A percentile compares a stretch with the other conserved stretches of the same genome.
These are phyloP conservation scores for Drosophila pruinosa DNA, from an alignment of 1,140 invertebrate genomes.

Conservation along the genomic window DNA sequence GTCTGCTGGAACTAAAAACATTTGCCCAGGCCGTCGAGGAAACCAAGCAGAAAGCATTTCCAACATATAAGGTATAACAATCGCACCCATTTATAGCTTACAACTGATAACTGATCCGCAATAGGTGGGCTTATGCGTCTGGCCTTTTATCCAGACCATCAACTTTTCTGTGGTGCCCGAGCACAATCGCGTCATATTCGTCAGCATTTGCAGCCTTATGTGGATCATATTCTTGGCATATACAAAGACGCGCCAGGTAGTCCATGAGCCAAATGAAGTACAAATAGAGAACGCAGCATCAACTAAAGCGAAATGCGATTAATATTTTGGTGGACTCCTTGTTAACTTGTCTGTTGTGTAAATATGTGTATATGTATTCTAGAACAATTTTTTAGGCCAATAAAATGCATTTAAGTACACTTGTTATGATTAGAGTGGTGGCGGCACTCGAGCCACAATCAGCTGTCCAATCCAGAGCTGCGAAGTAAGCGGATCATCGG, in stretches of 20 bases:
- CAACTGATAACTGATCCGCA: background rate
- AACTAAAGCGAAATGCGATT: background rate
- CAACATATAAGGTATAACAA: conserved; percentile 88
- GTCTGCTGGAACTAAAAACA: conserved; percentile 89
- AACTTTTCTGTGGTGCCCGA: conserved; percentile 91
- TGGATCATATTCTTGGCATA: conserved; percentile 94
- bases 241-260: conserved; percentile 86
- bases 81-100: background rate
- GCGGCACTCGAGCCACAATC: conserved; percentile 53
- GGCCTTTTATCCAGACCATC: conserved; percentile 92
- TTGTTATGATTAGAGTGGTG: background rate
- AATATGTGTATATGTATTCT: conserved; percentile 23
- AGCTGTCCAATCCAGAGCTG: conserved; percentile 54
- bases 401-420: conserved; percentile 53
- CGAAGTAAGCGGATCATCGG: background rate
- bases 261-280: background rate
- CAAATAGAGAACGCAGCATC: no score
- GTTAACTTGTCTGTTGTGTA: conserved; percentile 3
- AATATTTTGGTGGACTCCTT: background rate
- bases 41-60: conserved; percentile 89
- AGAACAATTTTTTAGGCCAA: conserved; percentile 30
- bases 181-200: conserved; percentile 91
- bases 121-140: conserved; percentile 90
- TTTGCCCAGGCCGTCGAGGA: conserved; percentile 87
- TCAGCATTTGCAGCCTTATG: conserved; percentile 91